Percentiles rank a stretch among this genome's conserved stretches.
phyloP scores from a whole-genome alignment of 2,113 vertebrate species.

The Prochilodus magdalenae region DNA sequence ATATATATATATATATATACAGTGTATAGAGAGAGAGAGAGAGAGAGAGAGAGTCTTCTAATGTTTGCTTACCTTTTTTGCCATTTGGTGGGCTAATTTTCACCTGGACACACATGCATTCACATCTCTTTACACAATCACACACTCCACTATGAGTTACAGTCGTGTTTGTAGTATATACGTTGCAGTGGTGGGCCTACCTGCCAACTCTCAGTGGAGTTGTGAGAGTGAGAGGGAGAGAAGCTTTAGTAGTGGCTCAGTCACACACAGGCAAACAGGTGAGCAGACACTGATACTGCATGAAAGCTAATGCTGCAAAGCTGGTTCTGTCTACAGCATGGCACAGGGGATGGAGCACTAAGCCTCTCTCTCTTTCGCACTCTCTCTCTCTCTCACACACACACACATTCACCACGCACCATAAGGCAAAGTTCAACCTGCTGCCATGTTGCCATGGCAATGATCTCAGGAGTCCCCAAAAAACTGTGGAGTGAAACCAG shows the following conservation, averaged over 20 bases:
- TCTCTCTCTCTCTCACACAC: neutral
- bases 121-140: constrained; percentile 4
- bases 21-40: too few relatives aligned
- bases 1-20: too few relatives aligned
- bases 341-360: constrained; percentile 8
- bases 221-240: neutral
- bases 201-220: neutral
- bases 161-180: neutral
- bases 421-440: constrained; percentile 34
- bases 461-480: constrained; percentile 16
- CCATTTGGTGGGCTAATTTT: too few relatives aligned
- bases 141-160: neutral
- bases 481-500: neutral
- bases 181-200: neutral
- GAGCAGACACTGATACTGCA: constrained; percentile 28
- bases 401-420: neutral
- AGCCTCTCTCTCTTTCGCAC: neutral
- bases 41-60: too few relatives aligned
- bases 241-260: neutral
- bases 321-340: constrained; percentile 21
- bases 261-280: constrained; percentile 17
- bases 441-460: constrained; percentile 42
- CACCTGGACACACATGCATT: too few relatives aligned
- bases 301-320: constrained; percentile 45
- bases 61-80: too few relatives aligned